These are phyloP conservation scores for Virgularia gustaviana DNA, from an alignment of 92 coral and sea anemone species.

Conservation along the genomic window DNA sequence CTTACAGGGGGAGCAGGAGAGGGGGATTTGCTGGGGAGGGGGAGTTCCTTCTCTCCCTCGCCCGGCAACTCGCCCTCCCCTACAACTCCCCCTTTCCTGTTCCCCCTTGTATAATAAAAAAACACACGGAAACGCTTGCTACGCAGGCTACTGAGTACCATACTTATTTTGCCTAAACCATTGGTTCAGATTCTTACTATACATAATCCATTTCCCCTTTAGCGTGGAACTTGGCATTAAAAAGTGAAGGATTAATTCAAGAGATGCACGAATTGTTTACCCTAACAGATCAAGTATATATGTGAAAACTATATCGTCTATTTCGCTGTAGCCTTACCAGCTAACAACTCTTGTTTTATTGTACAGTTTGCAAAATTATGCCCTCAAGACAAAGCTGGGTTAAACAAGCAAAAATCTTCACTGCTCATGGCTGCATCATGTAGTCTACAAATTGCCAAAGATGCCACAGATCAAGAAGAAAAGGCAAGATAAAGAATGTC, in stretches of 20 bases:
- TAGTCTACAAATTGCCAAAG: conserved; percentile 62
- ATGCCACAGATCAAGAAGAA: conserved; percentile 49
- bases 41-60: too few relatives aligned
- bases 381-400: conserved; percentile 69
- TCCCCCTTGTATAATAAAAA: not conserved
- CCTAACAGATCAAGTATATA: conserved; percentile 69
- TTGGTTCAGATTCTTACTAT: too few relatives aligned
- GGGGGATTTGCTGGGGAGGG: too few relatives aligned
- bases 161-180: not conserved
- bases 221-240: conserved; percentile 98
- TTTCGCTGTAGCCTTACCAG: too few relatives aligned
- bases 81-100: too few relatives aligned
- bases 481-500: conserved; percentile 30
- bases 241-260: conserved; percentile 59
- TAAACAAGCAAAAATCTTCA: conserved; percentile 81
- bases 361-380: conserved; percentile 78
- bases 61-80: too few relatives aligned
- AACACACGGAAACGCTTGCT: too few relatives aligned
- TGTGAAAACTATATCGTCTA: too few relatives aligned
- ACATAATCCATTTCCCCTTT: too few relatives aligned
- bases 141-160: not conserved
- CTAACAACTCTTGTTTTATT: not conserved
- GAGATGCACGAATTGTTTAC: conserved; percentile 72
- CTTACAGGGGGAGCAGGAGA: not conserved
- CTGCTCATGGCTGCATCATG: conserved; percentile 93